These are phyloP conservation scores for Alexandromys oeconomus DNA, from an alignment of 2,797 vertebrate genomes.

Conservation along the genomic window DNA sequence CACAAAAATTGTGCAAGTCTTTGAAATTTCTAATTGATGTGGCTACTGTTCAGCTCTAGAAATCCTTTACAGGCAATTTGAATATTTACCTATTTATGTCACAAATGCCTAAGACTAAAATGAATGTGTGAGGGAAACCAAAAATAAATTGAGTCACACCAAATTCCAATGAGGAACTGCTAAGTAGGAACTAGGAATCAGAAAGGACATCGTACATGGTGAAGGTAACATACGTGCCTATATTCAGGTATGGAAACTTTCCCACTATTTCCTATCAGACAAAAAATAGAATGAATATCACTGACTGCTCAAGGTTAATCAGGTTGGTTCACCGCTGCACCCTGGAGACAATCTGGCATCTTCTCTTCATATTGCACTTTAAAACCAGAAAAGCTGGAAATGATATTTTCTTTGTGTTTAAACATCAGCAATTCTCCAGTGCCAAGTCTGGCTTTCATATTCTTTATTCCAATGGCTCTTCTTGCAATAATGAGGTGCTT, in stretches of 20 bases:
- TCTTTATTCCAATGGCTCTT: conserved; percentile 21
- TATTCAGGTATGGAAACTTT: background rate
- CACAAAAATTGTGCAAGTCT: background rate
- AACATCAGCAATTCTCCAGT: conserved; percentile 71
- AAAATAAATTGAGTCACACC: background rate
- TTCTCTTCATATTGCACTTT: conserved; percentile 43
- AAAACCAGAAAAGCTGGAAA: conserved; percentile 46
- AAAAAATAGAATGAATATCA: background rate
- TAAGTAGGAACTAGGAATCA: background rate
- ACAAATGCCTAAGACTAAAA: background rate
- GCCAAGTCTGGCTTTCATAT: conserved; percentile 4
- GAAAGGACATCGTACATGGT: background rate
- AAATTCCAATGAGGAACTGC: conserved; percentile 10
- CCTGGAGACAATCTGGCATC: conserved; percentile 43
- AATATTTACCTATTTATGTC: background rate
- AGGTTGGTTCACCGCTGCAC: background rate
- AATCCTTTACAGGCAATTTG: background rate
- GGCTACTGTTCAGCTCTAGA: background rate
- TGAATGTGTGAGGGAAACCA: background rate
- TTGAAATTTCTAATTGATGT: background rate
- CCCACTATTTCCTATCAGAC: background rate
- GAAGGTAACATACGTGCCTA: background rate
- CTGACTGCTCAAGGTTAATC: conserved; percentile 54
- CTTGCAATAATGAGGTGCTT: conserved; percentile 23
- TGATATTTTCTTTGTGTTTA: conserved; percentile 65